A percentile compares a stretch with the other conserved stretches of the same genome.
These are phyloP conservation scores for Petrolisthes cinctipes DNA, from an alignment of 2,888 invertebrate genomes.

Conservation along the genomic window DNA sequence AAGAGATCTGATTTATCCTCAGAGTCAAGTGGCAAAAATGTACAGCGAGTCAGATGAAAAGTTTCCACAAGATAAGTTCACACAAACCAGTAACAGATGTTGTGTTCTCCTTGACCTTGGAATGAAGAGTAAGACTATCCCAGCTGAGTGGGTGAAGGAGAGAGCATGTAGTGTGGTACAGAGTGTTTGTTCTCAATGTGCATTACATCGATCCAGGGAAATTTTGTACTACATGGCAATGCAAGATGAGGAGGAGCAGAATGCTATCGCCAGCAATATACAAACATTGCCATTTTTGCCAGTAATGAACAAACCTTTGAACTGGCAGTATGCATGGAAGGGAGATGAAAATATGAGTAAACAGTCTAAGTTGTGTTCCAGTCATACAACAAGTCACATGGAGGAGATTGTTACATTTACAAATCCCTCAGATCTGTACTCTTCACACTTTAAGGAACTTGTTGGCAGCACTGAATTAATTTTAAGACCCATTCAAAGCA, in stretches of 20 bases:
- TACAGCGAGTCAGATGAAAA: constrained; percentile 36
- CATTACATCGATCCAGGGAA: constrained; percentile 3
- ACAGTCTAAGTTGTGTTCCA: neutral
- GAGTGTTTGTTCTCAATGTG: constrained; percentile 28
- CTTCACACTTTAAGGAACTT: constrained; percentile 1
- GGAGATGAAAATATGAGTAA: neutral
- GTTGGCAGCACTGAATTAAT: constrained; percentile 27
- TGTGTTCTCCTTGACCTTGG: constrained; percentile 6
- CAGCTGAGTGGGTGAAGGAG: constrained; percentile 23
- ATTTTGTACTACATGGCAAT: constrained; percentile 18
- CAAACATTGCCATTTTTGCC: constrained; percentile 30
- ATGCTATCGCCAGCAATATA: neutral
- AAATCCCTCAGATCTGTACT: constrained; percentile 19
- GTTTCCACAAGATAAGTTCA: constrained; percentile 27
- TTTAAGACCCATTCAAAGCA: neutral
- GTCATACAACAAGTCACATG: neutral
- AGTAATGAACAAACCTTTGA: constrained; percentile 35
- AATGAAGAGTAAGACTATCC: constrained; percentile 5
- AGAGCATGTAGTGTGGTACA: constrained; percentile 17
- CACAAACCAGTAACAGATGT: neutral
- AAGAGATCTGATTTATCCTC: constrained; percentile 21
- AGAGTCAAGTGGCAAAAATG: constrained; percentile 3
- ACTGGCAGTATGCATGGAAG: constrained; percentile 33
- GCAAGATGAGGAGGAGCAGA: neutral
- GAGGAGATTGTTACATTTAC: neutral